A percentile compares a stretch with the other conserved stretches of the same genome.
These are phyloP conservation scores for Lymantria monacha DNA, from an alignment of 2,888 invertebrate genomes.

Conservation along the genomic window DNA sequence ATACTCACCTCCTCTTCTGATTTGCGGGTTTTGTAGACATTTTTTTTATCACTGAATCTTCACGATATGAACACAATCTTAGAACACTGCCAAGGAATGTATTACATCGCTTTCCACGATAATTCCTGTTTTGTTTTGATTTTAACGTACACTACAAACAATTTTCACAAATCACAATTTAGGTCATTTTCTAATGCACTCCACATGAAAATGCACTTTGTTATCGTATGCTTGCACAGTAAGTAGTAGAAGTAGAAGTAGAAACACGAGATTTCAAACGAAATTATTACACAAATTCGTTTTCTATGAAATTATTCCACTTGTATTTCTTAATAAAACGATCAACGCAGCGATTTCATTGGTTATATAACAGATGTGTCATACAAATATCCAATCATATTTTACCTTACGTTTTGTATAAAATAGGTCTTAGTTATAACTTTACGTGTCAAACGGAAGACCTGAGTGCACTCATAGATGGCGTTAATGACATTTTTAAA, in stretches of 20 bases:
- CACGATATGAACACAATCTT: constrained; percentile 79
- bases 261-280: constrained; percentile 49
- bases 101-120: constrained; percentile 74
- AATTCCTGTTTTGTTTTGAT: constrained; percentile 54
- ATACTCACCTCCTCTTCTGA: constrained; percentile 87
- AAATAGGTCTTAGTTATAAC: not conserved
- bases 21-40: constrained; percentile 82
- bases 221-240: constrained; percentile 72
- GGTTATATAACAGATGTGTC: not conserved
- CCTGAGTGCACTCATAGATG: not conserved
- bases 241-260: constrained; percentile 45
- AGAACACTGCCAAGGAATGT: constrained; percentile 83
- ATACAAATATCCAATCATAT: not conserved
- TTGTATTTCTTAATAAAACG: not conserved
- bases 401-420: not conserved
- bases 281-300: constrained; percentile 30
- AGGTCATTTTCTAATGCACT: constrained; percentile 76
- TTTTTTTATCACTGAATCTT: constrained; percentile 67
- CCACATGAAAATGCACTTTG: constrained; percentile 71
- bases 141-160: constrained; percentile 51
- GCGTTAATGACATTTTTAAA: not conserved
- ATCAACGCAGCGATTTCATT: not conserved
- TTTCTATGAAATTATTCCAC: constrained; percentile 4
- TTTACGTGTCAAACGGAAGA: too few species aligned
- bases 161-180: constrained; percentile 66